phyloP scores from a whole-genome alignment of 2,113 vertebrate genomes.

The Epinephelus cyanopodus region DNA sequence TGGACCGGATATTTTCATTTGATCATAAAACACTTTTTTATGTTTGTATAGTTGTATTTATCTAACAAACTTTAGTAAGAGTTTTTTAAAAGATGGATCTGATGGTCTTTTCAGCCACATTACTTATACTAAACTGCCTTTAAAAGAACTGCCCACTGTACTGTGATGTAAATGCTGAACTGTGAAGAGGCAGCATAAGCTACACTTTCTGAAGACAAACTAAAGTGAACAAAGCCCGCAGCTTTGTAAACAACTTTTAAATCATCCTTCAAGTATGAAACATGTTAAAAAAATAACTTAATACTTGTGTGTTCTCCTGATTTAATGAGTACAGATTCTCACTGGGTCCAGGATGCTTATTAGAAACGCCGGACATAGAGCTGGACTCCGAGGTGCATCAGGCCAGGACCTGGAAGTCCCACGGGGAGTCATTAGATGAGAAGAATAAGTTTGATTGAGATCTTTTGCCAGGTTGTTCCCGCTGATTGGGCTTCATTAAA shows the following conservation, averaged over 20 bases:
- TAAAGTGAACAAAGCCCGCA: neutral
- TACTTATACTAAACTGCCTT: neutral
- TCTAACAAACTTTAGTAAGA: no score
- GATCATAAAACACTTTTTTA: neutral
- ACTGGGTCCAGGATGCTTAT: constrained; percentile 21
- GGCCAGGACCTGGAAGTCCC: constrained; percentile 65
- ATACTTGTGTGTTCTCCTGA: neutral
- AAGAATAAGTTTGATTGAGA: constrained; percentile 65
- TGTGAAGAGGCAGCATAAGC: neutral
- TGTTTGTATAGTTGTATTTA: neutral
- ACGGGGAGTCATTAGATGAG: constrained; percentile 73
- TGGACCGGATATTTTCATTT: neutral
- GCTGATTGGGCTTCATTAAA: constrained; percentile 75
- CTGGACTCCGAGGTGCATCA: constrained; percentile 36
- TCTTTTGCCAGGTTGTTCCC: constrained; percentile 64
- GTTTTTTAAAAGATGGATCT: no score
- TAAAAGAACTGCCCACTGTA: neutral
- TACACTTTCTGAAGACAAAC: neutral
- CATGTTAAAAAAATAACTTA: neutral
- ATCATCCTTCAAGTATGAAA: neutral
- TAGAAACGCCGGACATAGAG: constrained; percentile 40
- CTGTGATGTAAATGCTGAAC: neutral
- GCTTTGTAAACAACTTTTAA: neutral
- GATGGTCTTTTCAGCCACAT: neutral
- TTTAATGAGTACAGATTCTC: constrained; percentile 38